A percentile compares a stretch with the other conserved stretches of the same genome.
Conservation (phyloP, 2,797 vertebrate genomes). For the Cryptoblepharus egeriae region DNA sequence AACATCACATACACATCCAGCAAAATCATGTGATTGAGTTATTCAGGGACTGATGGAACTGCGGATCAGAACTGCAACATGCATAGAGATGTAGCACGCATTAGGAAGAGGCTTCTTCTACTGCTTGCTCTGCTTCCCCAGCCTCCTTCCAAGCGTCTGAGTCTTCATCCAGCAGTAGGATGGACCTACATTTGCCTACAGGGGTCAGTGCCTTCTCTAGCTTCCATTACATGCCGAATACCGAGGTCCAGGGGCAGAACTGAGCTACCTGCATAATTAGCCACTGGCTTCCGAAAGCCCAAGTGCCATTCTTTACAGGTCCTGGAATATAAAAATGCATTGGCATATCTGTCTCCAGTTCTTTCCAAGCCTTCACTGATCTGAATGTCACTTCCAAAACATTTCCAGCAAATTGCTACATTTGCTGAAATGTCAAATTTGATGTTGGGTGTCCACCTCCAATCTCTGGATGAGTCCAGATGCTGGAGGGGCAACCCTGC, state of each 20-base stretch:
- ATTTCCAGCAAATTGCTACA: background rate
- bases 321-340: background rate
- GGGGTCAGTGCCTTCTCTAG: background rate
- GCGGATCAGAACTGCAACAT: no score
- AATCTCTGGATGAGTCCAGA: background rate
- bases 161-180: background rate
- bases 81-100: background rate
- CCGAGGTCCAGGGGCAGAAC: background rate
- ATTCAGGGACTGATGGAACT: no score
- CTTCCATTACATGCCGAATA: background rate
- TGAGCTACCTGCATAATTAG: background rate
- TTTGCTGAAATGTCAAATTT: slow-evolving; percentile 14
- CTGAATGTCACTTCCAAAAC: background rate
- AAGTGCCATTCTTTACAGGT: no score
- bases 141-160: no score
- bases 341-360: background rate
- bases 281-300: background rate
- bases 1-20: no score
- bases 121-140: background rate
- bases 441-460: background rate
- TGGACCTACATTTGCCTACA: background rate
- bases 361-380: background rate
- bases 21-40: no score
- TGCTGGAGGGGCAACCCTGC: background rate
- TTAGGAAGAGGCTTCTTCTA: no score